These are phyloP conservation scores for Mimumesa dahlbomi DNA, from an alignment of 2,888 invertebrate species.

Conservation along the genomic window DNA sequence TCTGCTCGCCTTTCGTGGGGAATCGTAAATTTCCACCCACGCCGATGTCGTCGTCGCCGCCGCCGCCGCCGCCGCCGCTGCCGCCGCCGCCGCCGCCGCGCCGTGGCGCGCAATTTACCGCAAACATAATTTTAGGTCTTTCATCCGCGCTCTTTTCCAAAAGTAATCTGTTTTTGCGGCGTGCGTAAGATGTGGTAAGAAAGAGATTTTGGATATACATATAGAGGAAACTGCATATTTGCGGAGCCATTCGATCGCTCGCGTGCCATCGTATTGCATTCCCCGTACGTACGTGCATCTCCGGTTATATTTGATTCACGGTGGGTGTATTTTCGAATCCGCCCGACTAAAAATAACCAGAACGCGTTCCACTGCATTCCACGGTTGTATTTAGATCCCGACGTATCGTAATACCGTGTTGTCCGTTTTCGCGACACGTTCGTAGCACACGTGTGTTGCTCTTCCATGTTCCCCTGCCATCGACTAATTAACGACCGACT, in stretches of 20 bases:
- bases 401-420: slow-evolving; percentile 48
- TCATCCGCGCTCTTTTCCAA: too few relatives aligned
- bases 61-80: too few relatives aligned
- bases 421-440: slow-evolving; percentile 11
- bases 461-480: too few relatives aligned
- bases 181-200: too few relatives aligned
- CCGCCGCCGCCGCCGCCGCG: too few relatives aligned
- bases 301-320: slow-evolving; percentile 67
- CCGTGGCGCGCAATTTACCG: slow-evolving; percentile 24
- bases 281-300: slow-evolving; percentile 54
- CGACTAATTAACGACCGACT: too few relatives aligned
- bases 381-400: slow-evolving; percentile 62
- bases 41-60: too few relatives aligned
- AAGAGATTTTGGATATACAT: too few relatives aligned
- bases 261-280: slow-evolving; percentile 59
- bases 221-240: slow-evolving; percentile 48
- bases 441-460: neutral
- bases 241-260: slow-evolving; percentile 35
- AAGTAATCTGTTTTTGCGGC: too few relatives aligned
- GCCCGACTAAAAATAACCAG: slow-evolving; percentile 65
- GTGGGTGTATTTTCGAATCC: slow-evolving; percentile 68
- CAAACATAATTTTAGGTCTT: slow-evolving; percentile 19
- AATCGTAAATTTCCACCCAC: slow-evolving; percentile 24
- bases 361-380: slow-evolving; percentile 70
- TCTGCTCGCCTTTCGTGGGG: slow-evolving; percentile 11